phyloP scores from a whole-genome alignment of 2,113 vertebrate species.

The Epinephelus moara region DNA sequence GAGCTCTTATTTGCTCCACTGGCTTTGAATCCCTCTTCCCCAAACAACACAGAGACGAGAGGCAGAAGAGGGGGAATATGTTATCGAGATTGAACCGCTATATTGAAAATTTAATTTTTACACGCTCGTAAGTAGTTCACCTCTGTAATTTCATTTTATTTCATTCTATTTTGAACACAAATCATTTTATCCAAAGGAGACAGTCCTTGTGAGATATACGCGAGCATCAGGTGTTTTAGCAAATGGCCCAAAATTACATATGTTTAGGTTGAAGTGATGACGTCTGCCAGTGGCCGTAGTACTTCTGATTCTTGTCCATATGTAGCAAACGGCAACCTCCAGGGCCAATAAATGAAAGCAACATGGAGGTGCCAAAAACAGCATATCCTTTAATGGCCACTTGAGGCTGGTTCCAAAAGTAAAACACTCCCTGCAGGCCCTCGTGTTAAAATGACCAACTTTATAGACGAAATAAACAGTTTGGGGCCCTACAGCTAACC shows the following conservation, averaged over 20 bases:
- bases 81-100: neutral
- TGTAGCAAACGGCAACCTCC: neutral
- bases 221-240: neutral
- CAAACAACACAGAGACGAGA: neutral
- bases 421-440: too few species aligned
- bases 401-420: too few species aligned
- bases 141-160: neutral
- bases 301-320: neutral
- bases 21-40: conserved; percentile 13
- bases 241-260: neutral
- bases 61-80: neutral
- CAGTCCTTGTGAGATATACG: neutral
- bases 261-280: neutral
- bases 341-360: too few species aligned
- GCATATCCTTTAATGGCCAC: too few species aligned
- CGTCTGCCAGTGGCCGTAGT: neutral
- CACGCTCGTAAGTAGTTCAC: neutral
- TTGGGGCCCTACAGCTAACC: too few species aligned
- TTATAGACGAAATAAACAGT: too few species aligned
- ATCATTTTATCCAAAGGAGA: neutral
- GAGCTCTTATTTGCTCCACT: conserved; percentile 43
- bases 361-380: too few species aligned
- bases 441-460: too few species aligned
- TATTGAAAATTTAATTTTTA: neutral
- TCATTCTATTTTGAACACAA: neutral